Conservation (phyloP, 37 sponge, comb jelly and placozoan species). For the Eunapius fragilis region DNA sequence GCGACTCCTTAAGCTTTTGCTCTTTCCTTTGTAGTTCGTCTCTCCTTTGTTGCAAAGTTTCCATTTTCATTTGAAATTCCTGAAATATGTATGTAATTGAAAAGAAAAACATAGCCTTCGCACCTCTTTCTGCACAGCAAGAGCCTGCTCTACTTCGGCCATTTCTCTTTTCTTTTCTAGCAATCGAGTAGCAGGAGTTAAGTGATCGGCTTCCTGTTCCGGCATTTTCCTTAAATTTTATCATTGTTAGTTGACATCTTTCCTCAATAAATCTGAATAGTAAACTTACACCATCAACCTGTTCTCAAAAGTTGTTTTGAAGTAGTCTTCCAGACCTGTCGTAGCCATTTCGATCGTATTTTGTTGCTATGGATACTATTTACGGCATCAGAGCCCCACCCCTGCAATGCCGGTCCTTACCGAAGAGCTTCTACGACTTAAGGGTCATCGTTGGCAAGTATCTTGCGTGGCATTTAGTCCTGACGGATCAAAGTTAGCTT, state of each 20-base stretch:
- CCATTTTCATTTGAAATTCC: constrained; percentile 99
- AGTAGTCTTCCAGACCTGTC: constrained; percentile 86
- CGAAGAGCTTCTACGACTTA: constrained; percentile 70
- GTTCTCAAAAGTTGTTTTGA: constrained; percentile 94
- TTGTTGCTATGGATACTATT: constrained; percentile 1
- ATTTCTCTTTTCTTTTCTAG: constrained; percentile 97
- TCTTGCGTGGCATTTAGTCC: constrained; percentile 73
- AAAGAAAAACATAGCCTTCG: not conserved
- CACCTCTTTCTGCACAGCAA: constrained; percentile 84
- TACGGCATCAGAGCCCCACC: constrained; percentile 16
- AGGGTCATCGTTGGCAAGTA: constrained; percentile 79
- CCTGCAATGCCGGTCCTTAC: constrained; percentile 62
- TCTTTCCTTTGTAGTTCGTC: constrained; percentile 97
- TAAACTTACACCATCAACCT: constrained; percentile 90
- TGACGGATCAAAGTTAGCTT: constrained; percentile 70
- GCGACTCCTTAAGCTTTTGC: constrained; percentile 85
- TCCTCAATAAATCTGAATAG: not conserved
- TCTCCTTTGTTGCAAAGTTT: constrained; percentile 93
- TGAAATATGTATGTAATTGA: not conserved
- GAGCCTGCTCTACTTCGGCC: constrained; percentile 91
- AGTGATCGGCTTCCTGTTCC: constrained; percentile 90
- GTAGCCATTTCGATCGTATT: constrained; percentile 35
- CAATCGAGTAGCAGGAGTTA: constrained; percentile 95
- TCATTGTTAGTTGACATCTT: not conserved
- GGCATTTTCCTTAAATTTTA: constrained; percentile 86